Percentiles rank a stretch among this genome's conserved stretches.
These are phyloP conservation scores for Iguana delicatissima DNA, from an alignment of 2,797 vertebrate genomes.

Conservation along the genomic window DNA sequence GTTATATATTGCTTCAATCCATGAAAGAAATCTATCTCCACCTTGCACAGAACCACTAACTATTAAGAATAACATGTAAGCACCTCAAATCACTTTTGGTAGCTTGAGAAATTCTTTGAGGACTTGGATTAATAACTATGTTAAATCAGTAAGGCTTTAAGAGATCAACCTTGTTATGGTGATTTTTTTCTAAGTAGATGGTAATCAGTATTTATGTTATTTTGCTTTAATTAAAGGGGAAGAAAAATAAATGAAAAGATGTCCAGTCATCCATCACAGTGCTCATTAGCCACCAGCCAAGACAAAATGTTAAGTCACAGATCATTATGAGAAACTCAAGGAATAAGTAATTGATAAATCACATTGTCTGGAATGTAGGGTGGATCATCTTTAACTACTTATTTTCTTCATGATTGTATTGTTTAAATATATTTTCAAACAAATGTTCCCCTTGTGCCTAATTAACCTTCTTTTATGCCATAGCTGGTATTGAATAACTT, in stretches of 20 bases:
- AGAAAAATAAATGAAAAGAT: background rate
- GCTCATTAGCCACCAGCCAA: background rate
- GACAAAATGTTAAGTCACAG: slow-evolving; percentile 17
- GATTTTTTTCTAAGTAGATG: background rate
- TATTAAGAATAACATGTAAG: background rate
- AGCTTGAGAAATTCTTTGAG: background rate
- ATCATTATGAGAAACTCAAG: slow-evolving; percentile 3
- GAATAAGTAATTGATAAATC: slow-evolving; percentile 25
- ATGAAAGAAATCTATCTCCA: no score
- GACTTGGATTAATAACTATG: background rate
- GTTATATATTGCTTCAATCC: no score
- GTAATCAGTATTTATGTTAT: slow-evolving; percentile 8
- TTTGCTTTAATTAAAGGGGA: slow-evolving; percentile 18
- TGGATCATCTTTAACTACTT: background rate
- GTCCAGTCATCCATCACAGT: background rate
- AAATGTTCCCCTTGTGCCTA: slow-evolving; percentile 28
- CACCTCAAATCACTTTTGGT: background rate
- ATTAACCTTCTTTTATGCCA: slow-evolving; percentile 48
- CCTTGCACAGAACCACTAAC: background rate
- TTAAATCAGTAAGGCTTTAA: slow-evolving; percentile 5
- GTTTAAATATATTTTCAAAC: background rate
- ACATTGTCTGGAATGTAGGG: background rate
- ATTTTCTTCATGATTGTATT: slow-evolving; percentile 1
- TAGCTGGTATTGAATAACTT: slow-evolving; percentile 23
- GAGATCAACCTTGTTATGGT: background rate